phyloP scores from a whole-genome alignment of 2,113 vertebrate species.

The Pteropus alecto region DNA sequence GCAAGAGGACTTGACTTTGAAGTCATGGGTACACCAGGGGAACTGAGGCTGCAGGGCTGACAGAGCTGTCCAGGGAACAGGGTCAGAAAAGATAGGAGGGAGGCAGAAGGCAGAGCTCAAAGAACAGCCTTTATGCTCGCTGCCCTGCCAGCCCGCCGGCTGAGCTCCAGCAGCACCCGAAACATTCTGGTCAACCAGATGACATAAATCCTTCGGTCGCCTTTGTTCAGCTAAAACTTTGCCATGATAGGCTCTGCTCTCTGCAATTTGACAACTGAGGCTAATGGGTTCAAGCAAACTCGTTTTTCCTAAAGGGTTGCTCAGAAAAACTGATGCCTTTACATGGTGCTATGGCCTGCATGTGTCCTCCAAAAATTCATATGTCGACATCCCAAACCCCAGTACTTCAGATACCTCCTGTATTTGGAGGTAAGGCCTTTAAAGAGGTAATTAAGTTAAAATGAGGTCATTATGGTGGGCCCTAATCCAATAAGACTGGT shows the following conservation, averaged over 20 bases:
- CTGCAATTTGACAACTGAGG: background rate
- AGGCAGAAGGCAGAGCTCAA: background rate
- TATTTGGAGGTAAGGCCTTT: background rate
- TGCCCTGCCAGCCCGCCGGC: fast-evolving
- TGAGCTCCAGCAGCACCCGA: no score
- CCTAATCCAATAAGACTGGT: background rate
- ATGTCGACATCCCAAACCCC: background rate
- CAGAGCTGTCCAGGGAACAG: background rate
- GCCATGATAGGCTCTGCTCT: background rate
- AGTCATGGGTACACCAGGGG: background rate
- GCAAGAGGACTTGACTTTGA: background rate
- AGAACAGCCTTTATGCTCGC: background rate
- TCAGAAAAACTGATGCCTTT: background rate
- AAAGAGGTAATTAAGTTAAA: background rate
- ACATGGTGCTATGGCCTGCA: no score
- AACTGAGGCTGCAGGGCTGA: background rate
- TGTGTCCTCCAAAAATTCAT: background rate
- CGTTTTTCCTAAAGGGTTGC: background rate
- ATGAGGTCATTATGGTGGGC: background rate
- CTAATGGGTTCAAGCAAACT: background rate
- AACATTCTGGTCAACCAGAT: background rate
- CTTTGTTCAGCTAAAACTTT: background rate
- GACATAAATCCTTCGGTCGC: background rate
- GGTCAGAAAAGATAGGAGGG: background rate
- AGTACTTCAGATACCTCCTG: background rate